Percentiles rank a stretch among this genome's conserved stretches.
Conservation (phyloP, 2,113 vertebrate genomes). For the Chamaea fasciata region DNA sequence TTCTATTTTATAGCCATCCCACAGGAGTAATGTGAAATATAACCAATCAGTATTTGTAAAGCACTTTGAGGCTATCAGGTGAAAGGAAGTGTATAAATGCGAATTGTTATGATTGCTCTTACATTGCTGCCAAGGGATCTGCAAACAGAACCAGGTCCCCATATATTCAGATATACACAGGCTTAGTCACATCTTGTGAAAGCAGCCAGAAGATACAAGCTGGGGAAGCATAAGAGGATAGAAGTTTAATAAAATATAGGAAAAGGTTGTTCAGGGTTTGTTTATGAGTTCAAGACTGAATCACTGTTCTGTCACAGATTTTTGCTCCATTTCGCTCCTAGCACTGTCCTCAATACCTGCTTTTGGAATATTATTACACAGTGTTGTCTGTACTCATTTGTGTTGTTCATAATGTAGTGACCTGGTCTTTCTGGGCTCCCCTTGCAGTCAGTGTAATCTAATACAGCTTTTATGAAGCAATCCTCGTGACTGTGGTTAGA, state of each 20-base stretch:
- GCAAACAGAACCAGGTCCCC: conserved; percentile 1
- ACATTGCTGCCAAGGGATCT: conserved; percentile 9
- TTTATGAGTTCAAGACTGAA: background rate
- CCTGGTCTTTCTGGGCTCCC: background rate
- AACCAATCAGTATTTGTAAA: conserved; percentile 57
- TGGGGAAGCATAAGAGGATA: background rate
- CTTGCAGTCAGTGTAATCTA: background rate
- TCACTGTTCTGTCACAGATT: background rate
- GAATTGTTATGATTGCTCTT: background rate
- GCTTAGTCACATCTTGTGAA: background rate
- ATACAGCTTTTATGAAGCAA: background rate
- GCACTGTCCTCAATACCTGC: background rate
- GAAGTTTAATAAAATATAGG: background rate
- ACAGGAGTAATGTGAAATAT: conserved; percentile 19
- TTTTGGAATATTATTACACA: background rate
- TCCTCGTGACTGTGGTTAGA: background rate
- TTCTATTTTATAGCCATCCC: conserved; percentile 42
- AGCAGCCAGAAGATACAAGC: background rate
- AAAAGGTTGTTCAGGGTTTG: background rate
- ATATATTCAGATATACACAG: background rate
- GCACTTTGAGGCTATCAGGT: conserved; percentile 23
- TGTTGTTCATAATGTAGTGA: background rate
- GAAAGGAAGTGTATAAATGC: conserved; percentile 32
- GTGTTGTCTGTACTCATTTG: background rate
- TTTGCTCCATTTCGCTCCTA: background rate